Evolutionary conservation across 2,113 vertebrate genomes (phyloP).

Genomic region (Caretta caretta): DNA sequence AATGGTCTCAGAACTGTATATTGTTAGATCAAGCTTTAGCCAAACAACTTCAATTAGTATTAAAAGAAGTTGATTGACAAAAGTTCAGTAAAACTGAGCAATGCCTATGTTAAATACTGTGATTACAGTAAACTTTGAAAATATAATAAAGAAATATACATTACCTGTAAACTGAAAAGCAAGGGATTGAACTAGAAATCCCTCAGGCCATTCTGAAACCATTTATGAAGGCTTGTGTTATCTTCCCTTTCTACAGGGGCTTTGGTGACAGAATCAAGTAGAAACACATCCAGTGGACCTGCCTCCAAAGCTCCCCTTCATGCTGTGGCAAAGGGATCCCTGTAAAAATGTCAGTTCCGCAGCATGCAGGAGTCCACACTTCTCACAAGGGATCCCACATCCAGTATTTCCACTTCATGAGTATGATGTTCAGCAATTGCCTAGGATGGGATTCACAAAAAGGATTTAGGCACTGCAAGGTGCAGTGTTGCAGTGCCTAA

Average conservation of each 20-base stretch:
- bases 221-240: not conserved
- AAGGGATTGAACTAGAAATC: not conserved
- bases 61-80: not conserved
- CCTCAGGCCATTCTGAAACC: not conserved
- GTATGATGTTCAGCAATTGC: too few species aligned
- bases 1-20: accelerated
- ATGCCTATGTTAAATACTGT: not conserved
- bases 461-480: too few species aligned
- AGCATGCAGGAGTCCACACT: accelerated
- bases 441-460: too few species aligned
- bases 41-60: not conserved
- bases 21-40: not conserved
- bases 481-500: too few species aligned
- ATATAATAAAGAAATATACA: not conserved
- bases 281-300: too few species aligned
- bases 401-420: not conserved
- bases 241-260: not conserved
- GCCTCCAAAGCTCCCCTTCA: too few species aligned
- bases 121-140: not conserved
- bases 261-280: not conserved
- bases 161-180: not conserved
- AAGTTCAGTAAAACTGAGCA: not conserved
- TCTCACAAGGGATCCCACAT: not conserved
- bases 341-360: not conserved
- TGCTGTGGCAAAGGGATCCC: too few species aligned